Evolutionary conservation across 53 echinoderm and acorn worm species (phyloP).

Genomic region (Mesocentrotus franciscanus): DNA sequence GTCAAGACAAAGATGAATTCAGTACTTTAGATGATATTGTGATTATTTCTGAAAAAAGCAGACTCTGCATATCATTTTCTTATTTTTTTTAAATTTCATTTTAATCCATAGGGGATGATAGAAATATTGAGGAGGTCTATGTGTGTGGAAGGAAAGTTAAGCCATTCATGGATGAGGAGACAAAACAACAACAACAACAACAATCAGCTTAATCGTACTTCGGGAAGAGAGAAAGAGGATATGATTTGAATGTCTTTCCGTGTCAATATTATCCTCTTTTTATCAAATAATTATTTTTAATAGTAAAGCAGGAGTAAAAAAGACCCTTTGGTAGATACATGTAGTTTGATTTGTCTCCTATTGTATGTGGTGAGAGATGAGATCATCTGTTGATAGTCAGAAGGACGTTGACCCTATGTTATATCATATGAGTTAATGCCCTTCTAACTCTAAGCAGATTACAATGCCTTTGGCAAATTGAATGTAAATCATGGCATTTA

Average conservation of each 20-base stretch:
- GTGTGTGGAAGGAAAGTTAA: slow-evolving; percentile 73
- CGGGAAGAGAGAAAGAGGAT: not conserved
- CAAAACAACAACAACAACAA: not conserved
- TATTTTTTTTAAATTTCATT: not conserved
- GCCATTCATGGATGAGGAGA: slow-evolving; percentile 5
- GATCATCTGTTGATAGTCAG: no score
- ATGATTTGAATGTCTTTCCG: not conserved
- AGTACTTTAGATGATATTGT: not conserved
- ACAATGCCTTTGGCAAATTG: no score
- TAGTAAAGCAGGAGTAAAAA: not conserved
- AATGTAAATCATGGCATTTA: not conserved
- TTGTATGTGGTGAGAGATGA: no score
- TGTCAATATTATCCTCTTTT: no score
- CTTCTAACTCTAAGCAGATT: no score
- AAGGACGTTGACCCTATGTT: no score
- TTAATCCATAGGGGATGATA: slow-evolving; percentile 78
- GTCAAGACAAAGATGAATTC: no score
- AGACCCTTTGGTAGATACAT: not conserved
- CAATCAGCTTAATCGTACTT: not conserved
- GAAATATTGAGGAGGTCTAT: slow-evolving; percentile 83
- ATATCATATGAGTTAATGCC: no score
- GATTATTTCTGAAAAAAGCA: not conserved
- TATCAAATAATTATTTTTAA: no score
- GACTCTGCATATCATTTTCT: not conserved
- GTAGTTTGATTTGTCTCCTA: not conserved